Evolutionary conservation across 2,888 invertebrate genomes (phyloP).

Genomic region (Latrodectus elegans): DNA sequence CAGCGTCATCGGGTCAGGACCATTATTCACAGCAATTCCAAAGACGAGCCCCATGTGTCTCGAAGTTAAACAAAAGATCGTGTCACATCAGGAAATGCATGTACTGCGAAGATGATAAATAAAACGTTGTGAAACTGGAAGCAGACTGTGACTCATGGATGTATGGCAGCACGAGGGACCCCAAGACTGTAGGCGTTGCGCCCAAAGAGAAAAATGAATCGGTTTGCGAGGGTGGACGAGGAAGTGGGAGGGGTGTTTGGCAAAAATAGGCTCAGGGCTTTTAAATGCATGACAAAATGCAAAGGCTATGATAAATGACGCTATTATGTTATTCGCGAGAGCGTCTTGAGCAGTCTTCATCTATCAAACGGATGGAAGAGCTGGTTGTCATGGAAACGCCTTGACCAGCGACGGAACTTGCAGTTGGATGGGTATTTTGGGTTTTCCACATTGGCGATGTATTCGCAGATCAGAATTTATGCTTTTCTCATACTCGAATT

Average conservation of each 20-base stretch:
- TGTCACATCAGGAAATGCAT: neutral
- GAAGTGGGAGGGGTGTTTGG: neutral
- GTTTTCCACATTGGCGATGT: neutral
- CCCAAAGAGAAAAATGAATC: slow-evolving; percentile 62
- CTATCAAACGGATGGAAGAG: slow-evolving; percentile 68
- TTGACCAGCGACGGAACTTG: slow-evolving; percentile 49
- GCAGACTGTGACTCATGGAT: slow-evolving; percentile 28
- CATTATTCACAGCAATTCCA: neutral
- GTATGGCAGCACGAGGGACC: slow-evolving; percentile 25
- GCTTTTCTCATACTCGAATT: too few species aligned
- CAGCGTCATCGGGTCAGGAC: neutral
- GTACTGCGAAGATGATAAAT: slow-evolving; percentile 25
- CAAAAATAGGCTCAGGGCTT: slow-evolving; percentile 64
- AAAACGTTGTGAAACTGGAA: slow-evolving; percentile 25
- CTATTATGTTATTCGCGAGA: slow-evolving; percentile 68
- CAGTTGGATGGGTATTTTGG: neutral
- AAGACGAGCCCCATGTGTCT: neutral
- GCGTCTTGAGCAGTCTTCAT: slow-evolving; percentile 67
- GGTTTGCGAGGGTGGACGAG: neutral
- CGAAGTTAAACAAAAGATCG: neutral
- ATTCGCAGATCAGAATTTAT: too few species aligned
- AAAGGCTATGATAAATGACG: slow-evolving; percentile 68
- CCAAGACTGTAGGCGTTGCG: slow-evolving; percentile 35
- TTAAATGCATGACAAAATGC: slow-evolving; percentile 69
- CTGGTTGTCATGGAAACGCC: slow-evolving; percentile 62